Percentiles rank a stretch among this genome's conserved stretches.
These are phyloP conservation scores for Ommatoiulus sabulosus DNA, from an alignment of 2,888 invertebrate genomes.

Conservation along the genomic window DNA sequence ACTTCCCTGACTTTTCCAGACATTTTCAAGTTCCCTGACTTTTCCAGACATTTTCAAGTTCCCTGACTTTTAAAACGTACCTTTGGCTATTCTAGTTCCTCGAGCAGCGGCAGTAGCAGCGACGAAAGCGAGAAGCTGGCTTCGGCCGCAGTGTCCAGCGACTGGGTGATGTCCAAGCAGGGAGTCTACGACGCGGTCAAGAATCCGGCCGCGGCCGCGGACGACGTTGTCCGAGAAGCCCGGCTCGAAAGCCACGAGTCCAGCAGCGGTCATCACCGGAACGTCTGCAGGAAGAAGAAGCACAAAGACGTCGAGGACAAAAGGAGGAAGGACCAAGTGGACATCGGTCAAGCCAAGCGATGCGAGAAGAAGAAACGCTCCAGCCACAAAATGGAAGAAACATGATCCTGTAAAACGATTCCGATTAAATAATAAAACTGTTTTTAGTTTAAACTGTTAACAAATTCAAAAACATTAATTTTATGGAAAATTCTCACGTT, in stretches of 20 bases:
- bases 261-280: background rate
- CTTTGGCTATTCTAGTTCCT: background rate
- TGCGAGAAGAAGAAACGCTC: no score
- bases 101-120: background rate
- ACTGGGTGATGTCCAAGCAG: conserved; percentile 52
- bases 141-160: conserved; percentile 50
- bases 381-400: no score
- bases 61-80: no score
- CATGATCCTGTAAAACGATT: no score
- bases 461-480: no score
- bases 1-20: no score
- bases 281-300: conserved; percentile 1
- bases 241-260: background rate
- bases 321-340: background rate
- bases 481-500: no score
- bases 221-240: background rate
- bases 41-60: no score
- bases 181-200: conserved; percentile 3
- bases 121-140: conserved; percentile 47
- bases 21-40: no score
- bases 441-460: no score
- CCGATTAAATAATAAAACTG: no score
- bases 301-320: conserved; percentile 4
- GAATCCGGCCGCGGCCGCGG: background rate
- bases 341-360: no score